Evolutionary conservation across 2,113 vertebrate genomes (phyloP).

Genomic region (Girardinichthys multiradiatus): DNA sequence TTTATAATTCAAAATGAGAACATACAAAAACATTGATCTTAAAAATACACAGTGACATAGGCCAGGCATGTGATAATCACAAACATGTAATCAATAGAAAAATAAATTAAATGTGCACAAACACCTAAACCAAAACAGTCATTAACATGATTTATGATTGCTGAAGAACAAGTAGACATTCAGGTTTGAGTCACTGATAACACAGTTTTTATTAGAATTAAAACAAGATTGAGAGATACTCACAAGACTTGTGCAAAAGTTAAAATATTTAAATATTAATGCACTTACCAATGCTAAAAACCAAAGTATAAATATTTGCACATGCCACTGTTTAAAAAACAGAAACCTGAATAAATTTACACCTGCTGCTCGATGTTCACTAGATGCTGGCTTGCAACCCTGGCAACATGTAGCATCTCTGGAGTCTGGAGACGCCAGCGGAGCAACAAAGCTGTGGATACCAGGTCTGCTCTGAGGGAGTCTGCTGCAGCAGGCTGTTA

Average conservation of each 20-base stretch:
- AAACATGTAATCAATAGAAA: neutral
- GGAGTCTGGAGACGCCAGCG: conserved; percentile 29
- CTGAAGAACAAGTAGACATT: neutral
- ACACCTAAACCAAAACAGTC: neutral
- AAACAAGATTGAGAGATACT: conserved; percentile 16
- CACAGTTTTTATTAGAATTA: conserved; percentile 11
- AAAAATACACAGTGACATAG: neutral
- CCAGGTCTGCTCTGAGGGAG: conserved; percentile 35
- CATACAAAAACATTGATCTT: neutral
- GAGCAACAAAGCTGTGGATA: conserved; percentile 38
- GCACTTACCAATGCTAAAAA: conserved; percentile 27
- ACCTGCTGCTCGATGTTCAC: neutral
- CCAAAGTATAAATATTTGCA: conserved; percentile 42
- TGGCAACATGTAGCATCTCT: conserved; percentile 31
- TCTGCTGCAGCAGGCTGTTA: conserved; percentile 11
- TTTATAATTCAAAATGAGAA: neutral
- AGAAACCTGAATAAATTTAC: conserved; percentile 13
- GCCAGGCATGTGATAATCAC: neutral
- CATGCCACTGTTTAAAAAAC: neutral
- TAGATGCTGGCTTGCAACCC: conserved; percentile 29
- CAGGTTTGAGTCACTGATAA: neutral
- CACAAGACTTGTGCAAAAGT: conserved; percentile 44
- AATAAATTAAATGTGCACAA: neutral
- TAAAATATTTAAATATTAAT: conserved; percentile 38
- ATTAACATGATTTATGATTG: neutral